Evolutionary conservation across 2,888 invertebrate species (phyloP).

Genomic region (Coelogynopora nodosa): DNA sequence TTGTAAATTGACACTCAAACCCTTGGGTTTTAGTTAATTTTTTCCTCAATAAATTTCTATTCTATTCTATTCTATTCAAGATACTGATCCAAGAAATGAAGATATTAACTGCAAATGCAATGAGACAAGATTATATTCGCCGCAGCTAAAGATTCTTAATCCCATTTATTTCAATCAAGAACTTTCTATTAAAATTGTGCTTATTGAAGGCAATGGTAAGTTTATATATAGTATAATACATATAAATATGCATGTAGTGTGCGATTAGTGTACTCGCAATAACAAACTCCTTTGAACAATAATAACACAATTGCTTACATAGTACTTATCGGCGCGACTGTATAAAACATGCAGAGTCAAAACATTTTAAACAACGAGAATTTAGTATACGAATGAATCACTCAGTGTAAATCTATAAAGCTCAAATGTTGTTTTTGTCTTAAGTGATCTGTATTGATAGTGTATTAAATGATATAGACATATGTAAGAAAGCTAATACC

Average conservation of each 20-base stretch:
- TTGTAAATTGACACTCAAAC: no score
- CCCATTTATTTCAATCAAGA: background rate
- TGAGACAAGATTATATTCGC: background rate
- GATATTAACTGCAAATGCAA: conserved; percentile 1
- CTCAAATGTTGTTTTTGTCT: background rate
- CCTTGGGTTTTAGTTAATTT: no score
- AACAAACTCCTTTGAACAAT: background rate
- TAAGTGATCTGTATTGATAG: no score
- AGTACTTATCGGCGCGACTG: no score
- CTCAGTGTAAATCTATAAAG: background rate
- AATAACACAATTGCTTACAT: no score
- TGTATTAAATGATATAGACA: no score
- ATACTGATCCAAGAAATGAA: background rate
- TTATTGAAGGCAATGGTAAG: background rate
- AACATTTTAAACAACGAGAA: no score
- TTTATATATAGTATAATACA: background rate
- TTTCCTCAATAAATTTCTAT: no score
- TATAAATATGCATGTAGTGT: background rate
- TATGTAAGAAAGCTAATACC: no score
- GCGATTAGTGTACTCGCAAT: no score
- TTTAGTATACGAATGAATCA: background rate
- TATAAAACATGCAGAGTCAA: no score
- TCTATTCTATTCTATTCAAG: background rate
- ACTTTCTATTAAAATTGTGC: background rate
- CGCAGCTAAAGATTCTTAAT: background rate